Base-by-base conservation (phyloP, 2,888 invertebrate species). In the Hyposoter didymator region DNA sequence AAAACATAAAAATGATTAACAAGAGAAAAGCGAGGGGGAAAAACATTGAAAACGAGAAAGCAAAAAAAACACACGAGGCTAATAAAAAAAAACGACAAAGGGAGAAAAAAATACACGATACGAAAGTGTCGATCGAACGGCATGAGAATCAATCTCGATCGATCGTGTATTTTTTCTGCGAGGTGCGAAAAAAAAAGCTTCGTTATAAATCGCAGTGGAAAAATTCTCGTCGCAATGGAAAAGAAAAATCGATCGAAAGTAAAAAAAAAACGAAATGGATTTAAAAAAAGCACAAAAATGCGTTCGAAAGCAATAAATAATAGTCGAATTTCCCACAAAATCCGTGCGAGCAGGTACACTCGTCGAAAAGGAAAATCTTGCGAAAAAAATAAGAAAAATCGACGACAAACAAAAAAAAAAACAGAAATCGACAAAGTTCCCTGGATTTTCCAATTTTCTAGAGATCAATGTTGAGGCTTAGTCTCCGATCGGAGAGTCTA, bases 251-350 rank as follows among this genome's bases (percentile, higher is more conserved):
- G 32, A 70, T 55, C 12, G 47, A 47, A 28, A 45, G 8, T 19
- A 39, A 32, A 28, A 39, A 66, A 45, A 47, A 66, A 39, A 39
- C 5, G 28, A 22, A 22, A 12, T 28, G 14, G n/a, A 66, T 22
- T 2, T 55, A n/a, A 59, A 67, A 70, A 49, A 69, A n/a, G 8
- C 45, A 43, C 43, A n/a, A 70, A 47, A 17, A 28, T 69, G 47
- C 69, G 45, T 17, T 43, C 69, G 19, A 69, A 47, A 78, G 70
- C 70, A 69, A 78, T 62, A 62, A 78, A 78, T 70, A 62, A 62
- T 59, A 62, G 43, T 59, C n/a, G 28, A 55, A 78, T 67, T 32
- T 78, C 45, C 35, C 64, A 64, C 49, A 66, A 66, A 62, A 74
- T 19, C 28, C 32, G 45, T 17, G n/a, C 32, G 45, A 64, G 45